phyloP scores from a whole-genome alignment of 2,797 vertebrate species.

The Rhabdomys pumilio region DNA sequence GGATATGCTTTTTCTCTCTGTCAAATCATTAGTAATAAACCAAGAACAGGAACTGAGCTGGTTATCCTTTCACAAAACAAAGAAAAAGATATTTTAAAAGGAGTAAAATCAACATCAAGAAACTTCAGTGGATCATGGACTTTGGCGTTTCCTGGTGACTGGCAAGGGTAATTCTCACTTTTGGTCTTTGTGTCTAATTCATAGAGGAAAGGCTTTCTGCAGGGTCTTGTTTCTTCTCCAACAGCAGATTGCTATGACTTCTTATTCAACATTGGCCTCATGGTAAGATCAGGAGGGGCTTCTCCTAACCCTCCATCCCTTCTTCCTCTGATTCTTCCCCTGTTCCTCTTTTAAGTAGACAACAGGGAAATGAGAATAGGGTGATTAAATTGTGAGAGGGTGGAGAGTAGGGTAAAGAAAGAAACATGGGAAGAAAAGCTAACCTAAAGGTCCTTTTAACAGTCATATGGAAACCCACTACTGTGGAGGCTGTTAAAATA shows the following conservation, averaged over 20 bases:
- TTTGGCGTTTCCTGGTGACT: not conserved
- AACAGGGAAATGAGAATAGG: not conserved
- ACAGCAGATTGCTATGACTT: not conserved
- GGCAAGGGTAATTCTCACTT: not conserved
- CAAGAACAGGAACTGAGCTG: not conserved
- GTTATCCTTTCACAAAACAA: not conserved
- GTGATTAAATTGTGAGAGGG: not conserved
- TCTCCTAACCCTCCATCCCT: not conserved
- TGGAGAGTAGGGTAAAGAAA: not conserved
- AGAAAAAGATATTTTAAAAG: not conserved
- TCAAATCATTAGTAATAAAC: not conserved
- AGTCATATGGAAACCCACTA: not conserved
- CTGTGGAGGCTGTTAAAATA: not conserved
- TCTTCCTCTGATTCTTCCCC: not conserved
- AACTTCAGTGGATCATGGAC: not conserved
- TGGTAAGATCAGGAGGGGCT: not conserved
- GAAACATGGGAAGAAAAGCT: too few species aligned
- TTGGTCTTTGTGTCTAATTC: not conserved
- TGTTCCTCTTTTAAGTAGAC: not conserved
- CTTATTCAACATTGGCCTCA: not conserved
- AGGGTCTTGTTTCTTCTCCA: not conserved
- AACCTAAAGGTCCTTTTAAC: not conserved
- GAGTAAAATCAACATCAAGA: not conserved
- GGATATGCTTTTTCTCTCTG: not conserved
- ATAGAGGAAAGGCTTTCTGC: not conserved